Percentiles rank a stretch among this genome's conserved stretches.
Evolutionary conservation across 2,797 vertebrate genomes (phyloP).

Genomic region (Huso huso): DNA sequence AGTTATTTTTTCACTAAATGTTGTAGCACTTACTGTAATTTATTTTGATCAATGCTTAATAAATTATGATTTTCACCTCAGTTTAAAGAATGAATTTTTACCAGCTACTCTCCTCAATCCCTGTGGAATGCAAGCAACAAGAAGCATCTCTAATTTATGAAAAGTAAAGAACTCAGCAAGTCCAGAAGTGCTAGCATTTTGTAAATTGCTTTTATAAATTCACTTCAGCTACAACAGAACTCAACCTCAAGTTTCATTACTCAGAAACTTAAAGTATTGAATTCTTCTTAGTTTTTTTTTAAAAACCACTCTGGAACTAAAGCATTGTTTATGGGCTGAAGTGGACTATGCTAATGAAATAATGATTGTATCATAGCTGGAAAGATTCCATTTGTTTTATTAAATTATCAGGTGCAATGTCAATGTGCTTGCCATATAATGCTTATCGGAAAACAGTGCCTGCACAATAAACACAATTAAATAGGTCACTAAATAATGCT

Average conservation of each 20-base stretch:
- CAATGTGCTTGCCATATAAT: not conserved
- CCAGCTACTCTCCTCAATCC: slow-evolving; percentile 20
- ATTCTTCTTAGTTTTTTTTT: not conserved
- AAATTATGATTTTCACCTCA: slow-evolving; percentile 30
- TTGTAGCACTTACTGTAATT: slow-evolving; percentile 33
- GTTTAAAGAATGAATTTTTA: slow-evolving; percentile 23
- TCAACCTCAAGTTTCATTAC: slow-evolving; percentile 6
- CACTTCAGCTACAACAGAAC: slow-evolving; percentile 5
- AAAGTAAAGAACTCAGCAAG: slow-evolving; percentile 12
- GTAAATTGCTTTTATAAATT: slow-evolving; percentile 9
- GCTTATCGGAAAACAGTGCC: not conserved
- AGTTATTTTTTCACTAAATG: slow-evolving; percentile 29
- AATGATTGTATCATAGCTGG: not conserved
- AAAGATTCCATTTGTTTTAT: not conserved
- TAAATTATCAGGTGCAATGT: not conserved
- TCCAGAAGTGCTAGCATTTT: slow-evolving; percentile 4
- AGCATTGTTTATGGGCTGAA: not conserved
- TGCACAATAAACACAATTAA: not conserved
- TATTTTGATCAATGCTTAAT: slow-evolving; percentile 37
- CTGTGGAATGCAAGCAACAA: slow-evolving; percentile 19
- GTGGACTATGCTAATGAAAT: not conserved
- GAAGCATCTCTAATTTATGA: slow-evolving; percentile 18
- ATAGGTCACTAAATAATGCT: too few species aligned
- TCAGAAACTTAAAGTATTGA: not conserved
- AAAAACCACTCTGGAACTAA: not conserved